Base-by-base conservation (phyloP, 2,113 vertebrate species). In the Melanerpes formicivorus region DNA sequence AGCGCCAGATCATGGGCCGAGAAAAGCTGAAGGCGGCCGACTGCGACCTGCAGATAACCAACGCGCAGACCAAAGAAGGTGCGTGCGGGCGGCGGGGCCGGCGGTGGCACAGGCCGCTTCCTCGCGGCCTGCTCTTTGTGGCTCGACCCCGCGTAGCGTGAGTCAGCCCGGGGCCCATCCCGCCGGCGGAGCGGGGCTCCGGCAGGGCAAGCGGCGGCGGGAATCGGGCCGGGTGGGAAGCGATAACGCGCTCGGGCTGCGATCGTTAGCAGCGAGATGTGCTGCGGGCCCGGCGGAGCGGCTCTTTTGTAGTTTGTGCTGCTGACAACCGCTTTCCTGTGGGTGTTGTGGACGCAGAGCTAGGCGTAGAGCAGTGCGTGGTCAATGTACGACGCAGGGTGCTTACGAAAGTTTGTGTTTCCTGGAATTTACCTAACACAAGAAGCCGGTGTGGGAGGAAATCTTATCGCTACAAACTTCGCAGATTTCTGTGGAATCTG, bases 21-120 rank as follows among this genome's bases (percentile, higher is more conserved):
- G 99, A 99, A 97, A 99, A 98, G 97, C 98, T 99, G 92, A 98
- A 99, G 97, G 98, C 98, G 52, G 98, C 97, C 34, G 98, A 99
- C 98, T 99, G 99, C 97, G 99, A 99, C 97, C 98, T 99, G 94
- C 99, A 99, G 97, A 99, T 99, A 94, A 99, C 98, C 77, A 99
- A 99, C 97, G 99, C 98, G 13, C 99, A 99, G 96, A 99, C 98
- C 88, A 99, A 99, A 96, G 98, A 99, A 99, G 99, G 99, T 99
- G 81, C 58, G 93, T 78, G 66, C 27, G 75, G 72, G 30, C 18
- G n/a, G 76, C 15, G 27, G 46, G 72, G 74, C 23, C 22, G 25
- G 97, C 82, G 22, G 76, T 11, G 17, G 8, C 15, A 13, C 34
- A 14, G 30, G 7, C 48, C 18, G 64, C 34, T 7, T 18, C 18